Conservation (phyloP, 2,113 vertebrate genomes). For the Pitta sordida region DNA sequence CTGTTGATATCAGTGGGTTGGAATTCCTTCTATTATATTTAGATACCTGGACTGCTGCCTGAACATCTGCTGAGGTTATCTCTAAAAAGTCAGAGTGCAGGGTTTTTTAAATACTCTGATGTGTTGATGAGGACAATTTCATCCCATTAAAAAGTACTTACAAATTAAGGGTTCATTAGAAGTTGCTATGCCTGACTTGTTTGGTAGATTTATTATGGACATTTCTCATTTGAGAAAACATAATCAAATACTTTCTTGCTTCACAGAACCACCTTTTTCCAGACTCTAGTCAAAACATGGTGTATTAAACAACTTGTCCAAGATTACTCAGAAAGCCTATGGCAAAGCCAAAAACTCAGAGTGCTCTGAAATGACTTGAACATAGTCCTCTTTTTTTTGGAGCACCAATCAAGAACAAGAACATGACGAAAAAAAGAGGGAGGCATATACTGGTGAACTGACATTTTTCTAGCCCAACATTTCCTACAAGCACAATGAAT, state of each 20-base stretch:
- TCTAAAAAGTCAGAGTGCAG: not conserved
- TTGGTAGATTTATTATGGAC: not conserved
- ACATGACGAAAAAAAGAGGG: not conserved
- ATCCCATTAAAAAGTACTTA: not conserved
- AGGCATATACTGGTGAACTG: not conserved
- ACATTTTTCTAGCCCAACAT: not conserved
- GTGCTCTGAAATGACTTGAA: not conserved
- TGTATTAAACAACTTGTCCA: not conserved
- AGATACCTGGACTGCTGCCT: not conserved
- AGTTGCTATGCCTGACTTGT: not conserved
- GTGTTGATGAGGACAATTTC: not conserved
- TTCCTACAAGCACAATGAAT: not conserved
- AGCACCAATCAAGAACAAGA: not conserved
- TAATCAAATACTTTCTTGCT: not conserved
- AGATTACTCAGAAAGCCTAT: not conserved
- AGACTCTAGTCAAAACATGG: not conserved
- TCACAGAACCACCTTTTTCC: not conserved
- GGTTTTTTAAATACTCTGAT: not conserved
- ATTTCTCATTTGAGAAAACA: not conserved
- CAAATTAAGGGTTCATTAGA: not conserved
- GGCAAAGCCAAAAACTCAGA: not conserved
- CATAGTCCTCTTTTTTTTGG: not conserved
- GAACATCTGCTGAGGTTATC: slow-evolving; percentile 17
- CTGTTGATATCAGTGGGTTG: not conserved
- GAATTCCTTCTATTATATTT: slow-evolving; percentile 24